Base-by-base conservation (phyloP, 1,140 invertebrate genomes). In the Drosophila kurseongensis region DNA sequence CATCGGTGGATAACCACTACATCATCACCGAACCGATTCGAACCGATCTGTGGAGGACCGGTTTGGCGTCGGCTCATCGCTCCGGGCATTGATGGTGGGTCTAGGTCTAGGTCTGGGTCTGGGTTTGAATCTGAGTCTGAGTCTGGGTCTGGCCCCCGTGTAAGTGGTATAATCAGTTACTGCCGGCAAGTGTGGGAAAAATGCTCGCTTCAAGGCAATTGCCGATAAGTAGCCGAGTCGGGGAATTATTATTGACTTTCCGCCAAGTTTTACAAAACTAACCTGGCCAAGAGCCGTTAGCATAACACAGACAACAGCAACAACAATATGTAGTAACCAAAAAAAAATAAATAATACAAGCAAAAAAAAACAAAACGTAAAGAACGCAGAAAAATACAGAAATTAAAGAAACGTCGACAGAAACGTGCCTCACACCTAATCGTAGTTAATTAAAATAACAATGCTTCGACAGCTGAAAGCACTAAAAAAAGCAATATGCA, bases 361-460 rank as follows among this genome's bases (percentile, higher is more conserved):
- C 16, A 18, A 75, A 1, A 35, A 16, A 2, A 36, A 36, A 16
- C 10, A 36, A 36, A 36, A 13, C 36, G 47, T n/a, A 50, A 27
- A 51, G 14, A 38, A 35, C 18, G 23, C 23, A 62, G 44, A 60
- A 36, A 36, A 38, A 58, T 45, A 78, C 41, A 29, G 13, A 78
- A 60, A 77, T 61, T 63, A 63, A 78, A 58, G 54, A 71, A 45
- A 66, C 71, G 71, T 80, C 38, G 47, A 57, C 57, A 61, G 63
- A 80, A 80, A 80, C 78, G 78, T 80, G 78, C 77, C 66, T 80
- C 78, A 54, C 62, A 80, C 69, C 77, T 62, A 80, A 80, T 80
- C 63, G 77, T 36, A 42, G 45, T 54, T 80, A 80, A 80, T 80
- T 80, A 80, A 79, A 79, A 79, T 79, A 79, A 79, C 77, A 79